Conservation (phyloP, 2,113 vertebrate genomes). For the Miniopterus natalensis region DNA sequence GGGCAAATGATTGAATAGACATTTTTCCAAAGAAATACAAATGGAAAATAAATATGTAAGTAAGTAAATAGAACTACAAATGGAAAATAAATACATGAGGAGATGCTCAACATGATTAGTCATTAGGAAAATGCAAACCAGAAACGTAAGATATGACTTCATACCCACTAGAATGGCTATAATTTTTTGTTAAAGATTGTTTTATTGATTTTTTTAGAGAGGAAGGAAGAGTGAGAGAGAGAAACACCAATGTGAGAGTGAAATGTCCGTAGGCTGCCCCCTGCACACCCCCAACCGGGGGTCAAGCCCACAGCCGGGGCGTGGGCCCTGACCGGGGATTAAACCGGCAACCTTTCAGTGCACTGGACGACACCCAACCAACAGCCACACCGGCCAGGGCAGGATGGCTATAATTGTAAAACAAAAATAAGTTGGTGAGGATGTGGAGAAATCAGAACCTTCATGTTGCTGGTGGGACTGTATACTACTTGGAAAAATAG, state of each 20-base stretch:
- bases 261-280: too few relatives aligned
- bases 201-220: too few relatives aligned
- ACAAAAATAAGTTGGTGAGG: background rate
- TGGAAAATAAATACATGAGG: background rate
- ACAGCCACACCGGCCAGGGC: too few relatives aligned
- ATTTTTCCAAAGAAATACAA: slow-evolving; percentile 17
- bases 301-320: too few relatives aligned
- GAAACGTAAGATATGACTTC: background rate
- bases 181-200: background rate
- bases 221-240: too few relatives aligned
- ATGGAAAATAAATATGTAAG: background rate
- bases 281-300: too few relatives aligned
- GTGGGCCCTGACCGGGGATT: too few relatives aligned
- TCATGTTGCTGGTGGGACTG: background rate
- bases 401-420: slow-evolving; percentile 1
- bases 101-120: background rate
- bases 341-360: too few relatives aligned
- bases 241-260: too few relatives aligned
- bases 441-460: slow-evolving; percentile 13
- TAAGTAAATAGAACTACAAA: slow-evolving; percentile 4
- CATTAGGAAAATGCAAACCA: slow-evolving; percentile 35
- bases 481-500: slow-evolving; percentile 18
- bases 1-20: background rate
- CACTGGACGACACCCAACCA: too few relatives aligned
- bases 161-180: background rate